These are phyloP conservation scores for Protaetia brevitarsis DNA, from an alignment of 1,140 invertebrate genomes.

Conservation along the genomic window DNA sequence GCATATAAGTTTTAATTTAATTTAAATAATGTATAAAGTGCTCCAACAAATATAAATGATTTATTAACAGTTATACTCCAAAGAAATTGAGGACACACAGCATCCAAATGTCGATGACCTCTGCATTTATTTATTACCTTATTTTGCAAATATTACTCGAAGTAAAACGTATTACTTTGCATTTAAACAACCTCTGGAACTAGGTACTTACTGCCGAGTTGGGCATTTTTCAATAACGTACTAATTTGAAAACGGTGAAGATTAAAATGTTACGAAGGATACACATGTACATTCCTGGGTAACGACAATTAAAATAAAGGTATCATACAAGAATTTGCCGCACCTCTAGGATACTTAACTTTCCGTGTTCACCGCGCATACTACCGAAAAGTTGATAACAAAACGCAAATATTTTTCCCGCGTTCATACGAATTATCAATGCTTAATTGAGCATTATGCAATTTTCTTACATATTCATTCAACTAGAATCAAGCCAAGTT, in stretches of 20 bases:
- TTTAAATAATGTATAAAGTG: too few relatives aligned
- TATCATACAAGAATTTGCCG: slow-evolving; percentile 17
- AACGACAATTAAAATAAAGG: neutral
- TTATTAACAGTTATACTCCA: slow-evolving; percentile 14
- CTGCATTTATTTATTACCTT: slow-evolving; percentile 5
- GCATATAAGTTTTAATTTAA: too few relatives aligned
- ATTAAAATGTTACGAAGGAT: neutral
- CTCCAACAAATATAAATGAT: too few relatives aligned
- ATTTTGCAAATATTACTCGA: neutral
- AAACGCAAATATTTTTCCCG: slow-evolving; percentile 10
- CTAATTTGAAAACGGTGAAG: neutral
- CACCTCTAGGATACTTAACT: slow-evolving; percentile 5
- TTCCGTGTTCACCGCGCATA: neutral
- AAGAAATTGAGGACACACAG: slow-evolving; percentile 17
- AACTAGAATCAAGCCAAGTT: too few relatives aligned
- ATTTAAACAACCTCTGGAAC: neutral
- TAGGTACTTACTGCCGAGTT: neutral
- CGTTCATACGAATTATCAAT: neutral
- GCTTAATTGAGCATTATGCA: neutral
- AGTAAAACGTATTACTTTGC: neutral
- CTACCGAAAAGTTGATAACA: neutral
- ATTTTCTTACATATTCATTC: too few relatives aligned
- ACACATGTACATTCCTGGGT: neutral
- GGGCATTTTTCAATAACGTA: neutral
- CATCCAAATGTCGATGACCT: slow-evolving; percentile 22